A percentile compares a stretch with the other conserved stretches of the same genome.
Conservation (phyloP, 2,797 vertebrate species). For the Morelia viridis region DNA sequence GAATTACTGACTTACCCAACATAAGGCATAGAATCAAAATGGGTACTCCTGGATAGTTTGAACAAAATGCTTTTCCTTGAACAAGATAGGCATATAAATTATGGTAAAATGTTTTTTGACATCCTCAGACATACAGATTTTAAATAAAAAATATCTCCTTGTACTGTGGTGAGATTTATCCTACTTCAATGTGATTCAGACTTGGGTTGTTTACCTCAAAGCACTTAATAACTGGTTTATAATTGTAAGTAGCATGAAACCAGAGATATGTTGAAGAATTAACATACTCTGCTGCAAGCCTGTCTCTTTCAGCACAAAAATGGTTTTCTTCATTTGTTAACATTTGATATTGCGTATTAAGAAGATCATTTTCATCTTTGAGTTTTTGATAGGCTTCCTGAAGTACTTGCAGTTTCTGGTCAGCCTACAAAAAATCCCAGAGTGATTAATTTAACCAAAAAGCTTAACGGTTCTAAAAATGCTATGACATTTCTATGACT, state of each 20-base stretch:
- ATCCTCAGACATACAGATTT: background rate
- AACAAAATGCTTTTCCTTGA: background rate
- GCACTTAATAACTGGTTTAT: background rate
- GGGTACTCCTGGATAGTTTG: background rate
- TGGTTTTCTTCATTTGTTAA: slow-evolving; percentile 49
- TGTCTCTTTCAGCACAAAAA: slow-evolving; percentile 8
- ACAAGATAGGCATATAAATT: background rate
- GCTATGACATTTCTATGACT: background rate
- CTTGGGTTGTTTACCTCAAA: background rate
- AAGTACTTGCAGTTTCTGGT: slow-evolving; percentile 33
- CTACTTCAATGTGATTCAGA: background rate
- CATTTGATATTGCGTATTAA: slow-evolving; percentile 27
- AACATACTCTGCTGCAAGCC: slow-evolving; percentile 58
- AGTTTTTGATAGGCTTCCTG: slow-evolving; percentile 47
- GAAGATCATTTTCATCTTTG: slow-evolving; percentile 21
- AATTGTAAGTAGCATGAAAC: slow-evolving; percentile 7
- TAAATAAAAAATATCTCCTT: background rate
- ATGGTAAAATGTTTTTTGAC: background rate
- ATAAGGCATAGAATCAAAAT: background rate
- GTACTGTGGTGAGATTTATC: background rate
- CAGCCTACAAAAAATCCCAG: slow-evolving; percentile 48
- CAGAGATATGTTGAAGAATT: background rate
- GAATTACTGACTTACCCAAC: background rate
- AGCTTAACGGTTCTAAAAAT: background rate
- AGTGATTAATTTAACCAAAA: background rate